A percentile compares a stretch with the other conserved stretches of the same genome.
These are phyloP conservation scores for Rhipidura dahli DNA, from an alignment of 2,113 vertebrate genomes.

Conservation along the genomic window DNA sequence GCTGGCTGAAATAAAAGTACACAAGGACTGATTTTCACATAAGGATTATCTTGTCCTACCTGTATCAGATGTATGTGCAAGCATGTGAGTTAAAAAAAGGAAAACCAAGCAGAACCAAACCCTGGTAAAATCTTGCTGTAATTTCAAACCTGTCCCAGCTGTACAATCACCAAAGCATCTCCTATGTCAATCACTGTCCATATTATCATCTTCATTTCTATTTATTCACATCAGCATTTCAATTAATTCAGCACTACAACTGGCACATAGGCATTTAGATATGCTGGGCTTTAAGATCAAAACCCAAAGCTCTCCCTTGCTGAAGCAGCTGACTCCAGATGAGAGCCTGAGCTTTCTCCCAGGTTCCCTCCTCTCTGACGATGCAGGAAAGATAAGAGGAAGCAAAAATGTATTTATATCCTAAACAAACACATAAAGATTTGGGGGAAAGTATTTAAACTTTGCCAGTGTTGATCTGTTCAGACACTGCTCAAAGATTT, in stretches of 20 bases:
- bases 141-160: neutral
- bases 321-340: neutral
- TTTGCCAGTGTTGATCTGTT: neutral
- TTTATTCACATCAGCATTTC: neutral
- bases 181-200: neutral
- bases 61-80: neutral
- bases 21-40: neutral
- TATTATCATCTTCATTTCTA: neutral
- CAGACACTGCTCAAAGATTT: neutral
- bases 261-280: neutral
- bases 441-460: neutral
- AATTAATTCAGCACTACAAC: neutral
- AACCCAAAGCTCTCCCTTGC: neutral
- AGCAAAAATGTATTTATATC: neutral
- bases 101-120: neutral
- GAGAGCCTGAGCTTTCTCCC: neutral
- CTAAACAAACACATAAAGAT: neutral
- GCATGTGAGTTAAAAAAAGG: neutral
- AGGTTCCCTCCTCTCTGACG: neutral
- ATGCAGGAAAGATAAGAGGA: neutral
- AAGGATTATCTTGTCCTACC: neutral
- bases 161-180: neutral
- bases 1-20: neutral
- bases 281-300: neutral
- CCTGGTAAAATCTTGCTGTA: neutral